phyloP scores from a whole-genome alignment of 23 tunicate genomes.

The Styela clava region DNA sequence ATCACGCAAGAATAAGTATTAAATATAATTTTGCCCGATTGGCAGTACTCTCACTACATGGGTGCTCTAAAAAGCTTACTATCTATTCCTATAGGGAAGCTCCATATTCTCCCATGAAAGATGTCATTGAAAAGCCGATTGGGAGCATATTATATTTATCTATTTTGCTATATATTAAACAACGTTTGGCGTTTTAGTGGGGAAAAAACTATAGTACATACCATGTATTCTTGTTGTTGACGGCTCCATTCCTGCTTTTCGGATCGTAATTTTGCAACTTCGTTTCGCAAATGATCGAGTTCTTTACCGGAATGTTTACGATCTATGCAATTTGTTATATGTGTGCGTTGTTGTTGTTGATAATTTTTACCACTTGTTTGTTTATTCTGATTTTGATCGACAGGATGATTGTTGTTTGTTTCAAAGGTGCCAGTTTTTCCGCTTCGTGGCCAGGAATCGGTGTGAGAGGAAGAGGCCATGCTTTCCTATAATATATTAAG shows the following conservation, averaged over 20 bases:
- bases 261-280: conserved; percentile 20
- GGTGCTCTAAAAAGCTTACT: too few species aligned
- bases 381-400: conserved; percentile 23
- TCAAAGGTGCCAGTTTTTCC: conserved; percentile 13
- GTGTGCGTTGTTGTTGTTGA: background rate
- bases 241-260: conserved; percentile 23
- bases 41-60: too few species aligned
- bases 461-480: conserved; percentile 63
- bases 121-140: too few species aligned
- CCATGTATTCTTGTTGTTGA: conserved; percentile 35
- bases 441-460: conserved; percentile 64
- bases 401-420: conserved; percentile 10
- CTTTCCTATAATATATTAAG: conserved; percentile 61
- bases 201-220: conserved; percentile 4
- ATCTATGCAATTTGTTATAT: background rate
- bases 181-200: too few species aligned
- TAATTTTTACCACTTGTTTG: conserved; percentile 20
- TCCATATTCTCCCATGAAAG: too few species aligned
- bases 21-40: too few species aligned
- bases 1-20: too few species aligned
- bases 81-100: too few species aligned
- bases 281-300: conserved; percentile 23
- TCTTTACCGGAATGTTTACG: conserved; percentile 25
- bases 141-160: too few species aligned
- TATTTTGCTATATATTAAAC: too few species aligned